Conservation (phyloP, 2,888 invertebrate genomes). For the Colletes collaris region DNA sequence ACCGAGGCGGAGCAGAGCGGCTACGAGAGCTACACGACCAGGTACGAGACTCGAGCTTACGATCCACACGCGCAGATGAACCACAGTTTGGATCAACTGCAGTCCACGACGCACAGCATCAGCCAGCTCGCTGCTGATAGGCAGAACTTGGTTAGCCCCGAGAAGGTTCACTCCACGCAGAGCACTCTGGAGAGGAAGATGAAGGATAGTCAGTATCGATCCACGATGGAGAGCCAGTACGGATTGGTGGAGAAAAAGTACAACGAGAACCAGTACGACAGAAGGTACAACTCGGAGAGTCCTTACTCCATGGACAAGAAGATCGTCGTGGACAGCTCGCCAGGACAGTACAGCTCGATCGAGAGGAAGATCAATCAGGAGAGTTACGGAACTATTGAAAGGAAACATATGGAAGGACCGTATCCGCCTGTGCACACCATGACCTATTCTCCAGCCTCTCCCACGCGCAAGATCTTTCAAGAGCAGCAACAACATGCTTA, state of each 20-base stretch:
- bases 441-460: constrained; percentile 62
- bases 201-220: constrained; percentile 72
- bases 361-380: constrained; percentile 77
- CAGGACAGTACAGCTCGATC: constrained; percentile 76
- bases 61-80: constrained; percentile 77
- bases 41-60: constrained; percentile 85
- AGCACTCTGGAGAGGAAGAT: constrained; percentile 77
- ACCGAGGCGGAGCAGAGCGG: constrained; percentile 85
- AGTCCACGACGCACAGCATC: constrained; percentile 69
- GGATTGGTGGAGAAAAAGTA: constrained; percentile 70
- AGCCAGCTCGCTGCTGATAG: constrained; percentile 73
- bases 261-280: constrained; percentile 59
- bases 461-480: constrained; percentile 59
- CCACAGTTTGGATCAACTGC: constrained; percentile 70
- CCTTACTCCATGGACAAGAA: constrained; percentile 63
- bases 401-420: constrained; percentile 48
- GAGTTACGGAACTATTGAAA: constrained; percentile 49
- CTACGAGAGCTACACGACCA: constrained; percentile 81
- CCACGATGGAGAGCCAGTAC: constrained; percentile 68
- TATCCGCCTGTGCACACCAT: constrained; percentile 63
- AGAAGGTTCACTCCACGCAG: constrained; percentile 79
- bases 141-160: constrained; percentile 77
- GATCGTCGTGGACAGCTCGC: constrained; percentile 66
- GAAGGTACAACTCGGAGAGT: constrained; percentile 55
- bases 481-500: constrained; percentile 62